phyloP scores from a whole-genome alignment of 2,888 invertebrate species.

The Drosophila meridionalis region DNA sequence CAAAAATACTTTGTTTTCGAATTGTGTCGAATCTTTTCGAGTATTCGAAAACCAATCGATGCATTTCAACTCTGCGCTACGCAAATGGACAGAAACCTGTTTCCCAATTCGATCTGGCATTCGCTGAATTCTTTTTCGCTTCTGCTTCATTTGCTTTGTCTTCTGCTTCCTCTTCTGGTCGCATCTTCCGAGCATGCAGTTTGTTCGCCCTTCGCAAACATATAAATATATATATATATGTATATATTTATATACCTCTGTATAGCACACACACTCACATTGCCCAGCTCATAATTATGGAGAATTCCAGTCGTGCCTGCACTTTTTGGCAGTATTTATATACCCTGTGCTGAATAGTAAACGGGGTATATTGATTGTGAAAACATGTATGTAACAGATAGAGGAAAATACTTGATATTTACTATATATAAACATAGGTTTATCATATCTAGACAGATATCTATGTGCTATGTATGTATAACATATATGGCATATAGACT shows the following conservation, averaged over 20 bases:
- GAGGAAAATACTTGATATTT: background rate
- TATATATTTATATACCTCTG: background rate
- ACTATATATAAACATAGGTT: too few relatives aligned
- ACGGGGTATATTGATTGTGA: background rate
- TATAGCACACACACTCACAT: background rate
- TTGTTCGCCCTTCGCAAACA: slow-evolving; percentile 43
- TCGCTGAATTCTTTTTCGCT: slow-evolving; percentile 39
- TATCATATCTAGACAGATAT: background rate
- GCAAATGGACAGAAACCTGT: slow-evolving; percentile 34
- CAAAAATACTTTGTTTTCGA: background rate
- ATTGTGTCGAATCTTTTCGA: slow-evolving; percentile 28
- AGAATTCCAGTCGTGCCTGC: slow-evolving; percentile 53
- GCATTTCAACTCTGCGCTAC: background rate
- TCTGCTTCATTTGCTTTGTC: slow-evolving; percentile 13
- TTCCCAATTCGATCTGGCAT: slow-evolving; percentile 28
- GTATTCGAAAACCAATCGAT: background rate
- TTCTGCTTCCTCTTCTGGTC: slow-evolving; percentile 15
- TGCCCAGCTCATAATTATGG: slow-evolving; percentile 13
- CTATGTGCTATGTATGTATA: too few relatives aligned
- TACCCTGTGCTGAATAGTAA: background rate
- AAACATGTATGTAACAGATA: background rate
- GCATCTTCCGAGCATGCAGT: slow-evolving; percentile 42
- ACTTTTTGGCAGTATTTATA: slow-evolving; percentile 48
- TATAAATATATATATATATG: background rate
- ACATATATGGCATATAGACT: too few relatives aligned